phyloP scores from a whole-genome alignment of 1,140 invertebrate genomes.

The Saxidomus purpurata region DNA sequence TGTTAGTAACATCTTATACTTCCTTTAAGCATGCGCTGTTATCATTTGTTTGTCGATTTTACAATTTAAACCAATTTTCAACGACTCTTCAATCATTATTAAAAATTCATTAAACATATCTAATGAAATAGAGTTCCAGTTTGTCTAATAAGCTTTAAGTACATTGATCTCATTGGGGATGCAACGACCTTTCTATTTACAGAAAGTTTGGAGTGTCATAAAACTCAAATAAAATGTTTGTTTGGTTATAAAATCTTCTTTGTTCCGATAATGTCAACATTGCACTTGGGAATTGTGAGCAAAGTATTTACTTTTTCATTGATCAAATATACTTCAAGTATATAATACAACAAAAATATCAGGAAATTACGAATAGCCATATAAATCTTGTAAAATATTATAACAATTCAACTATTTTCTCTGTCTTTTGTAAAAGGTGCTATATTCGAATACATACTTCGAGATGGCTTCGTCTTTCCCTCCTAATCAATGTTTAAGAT shows the following conservation, averaged over 20 bases:
- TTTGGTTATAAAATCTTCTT: constrained; percentile 20
- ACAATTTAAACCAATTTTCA: constrained; percentile 35
- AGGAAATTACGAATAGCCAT: constrained; percentile 21
- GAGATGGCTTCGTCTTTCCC: no score
- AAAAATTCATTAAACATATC: constrained; percentile 14
- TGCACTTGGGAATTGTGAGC: constrained; percentile 26
- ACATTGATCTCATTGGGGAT: neutral
- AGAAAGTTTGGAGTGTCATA: constrained; percentile 34
- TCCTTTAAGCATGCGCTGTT: no score
- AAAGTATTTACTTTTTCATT: constrained; percentile 27
- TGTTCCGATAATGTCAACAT: constrained; percentile 49
- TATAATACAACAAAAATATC: constrained; percentile 24
- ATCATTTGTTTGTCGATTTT: neutral
- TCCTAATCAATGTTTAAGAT: neutral
- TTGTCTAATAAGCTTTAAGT: neutral
- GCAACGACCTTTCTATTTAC: constrained; percentile 18
- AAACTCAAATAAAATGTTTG: constrained; percentile 44
- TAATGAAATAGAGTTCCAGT: neutral
- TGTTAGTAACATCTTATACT: no score
- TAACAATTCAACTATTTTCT: no score
- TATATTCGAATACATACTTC: no score
- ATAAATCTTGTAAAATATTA: neutral
- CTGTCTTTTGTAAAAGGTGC: no score
- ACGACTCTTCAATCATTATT: constrained; percentile 17
- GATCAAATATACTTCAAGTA: constrained; percentile 29